Evolutionary conservation across 2,113 vertebrate species (phyloP), one percentile per base, ranked within the genome.

Genomic region (Bubalus kerabau): DNA sequence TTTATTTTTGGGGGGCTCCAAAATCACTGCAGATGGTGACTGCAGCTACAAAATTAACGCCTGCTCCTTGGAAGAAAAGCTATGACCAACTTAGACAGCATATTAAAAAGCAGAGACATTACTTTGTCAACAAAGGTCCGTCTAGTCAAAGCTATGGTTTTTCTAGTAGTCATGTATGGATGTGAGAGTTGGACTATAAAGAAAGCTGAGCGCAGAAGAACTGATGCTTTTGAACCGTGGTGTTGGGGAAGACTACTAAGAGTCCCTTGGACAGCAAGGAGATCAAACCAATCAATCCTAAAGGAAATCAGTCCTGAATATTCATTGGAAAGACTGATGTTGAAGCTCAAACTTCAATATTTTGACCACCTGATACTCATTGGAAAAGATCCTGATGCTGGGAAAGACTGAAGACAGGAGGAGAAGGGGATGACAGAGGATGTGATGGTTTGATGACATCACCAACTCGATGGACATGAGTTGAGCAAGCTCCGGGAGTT

Each of bases 1-100:
- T 64, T 64, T 64, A 64, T 64, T 64, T 32, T 64, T 6, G 15
- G 48, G 30, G 14, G 30, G 60, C 30, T 64, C 30, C 30, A 64
- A 62, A 64, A 64, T 64, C 30, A 64, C 62, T 64, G 60, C 3
- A 62, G 30, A 62, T 62, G 7, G 60, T 62, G 60, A 62, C 1
- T 16, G 30, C n/a, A 71, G n/a, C 19, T n/a, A 71, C 0, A 0
- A 71, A 71, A 71, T 23, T 40, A 71, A 71, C 0, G 2, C n/a
- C n/a, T 40, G n/a, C n/a, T 71, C 67, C n/a, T 71, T 36, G n/a
- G 32, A 71, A 40, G 67, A 71, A 71, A 71, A 71, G 67, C 19
- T 36, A 71, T 71, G 67, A 40, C n/a, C 9, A 71, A 71, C n/a
- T 19, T 71, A 71, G 64, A 71, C 2, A 36, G 64, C n/a, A 36